phyloP scores from a whole-genome alignment of 2,797 vertebrate genomes.

The Lophotriccus pileatus region DNA sequence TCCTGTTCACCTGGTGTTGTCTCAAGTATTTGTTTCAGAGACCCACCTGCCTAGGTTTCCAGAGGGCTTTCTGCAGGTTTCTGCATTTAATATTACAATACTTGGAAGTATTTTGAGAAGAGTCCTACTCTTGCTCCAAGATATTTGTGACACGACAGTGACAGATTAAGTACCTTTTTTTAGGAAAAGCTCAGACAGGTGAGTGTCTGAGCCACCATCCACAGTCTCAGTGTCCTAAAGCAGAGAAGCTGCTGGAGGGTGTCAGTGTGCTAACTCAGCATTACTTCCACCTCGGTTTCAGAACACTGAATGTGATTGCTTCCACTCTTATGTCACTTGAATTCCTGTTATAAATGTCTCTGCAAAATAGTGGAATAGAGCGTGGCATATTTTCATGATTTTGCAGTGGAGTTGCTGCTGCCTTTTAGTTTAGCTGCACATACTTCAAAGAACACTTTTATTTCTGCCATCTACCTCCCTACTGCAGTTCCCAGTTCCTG shows the following conservation, averaged over 20 bases:
- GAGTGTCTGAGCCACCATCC: not conserved
- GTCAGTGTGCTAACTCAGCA: not conserved
- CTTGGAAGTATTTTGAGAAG: not conserved
- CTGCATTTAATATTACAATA: not conserved
- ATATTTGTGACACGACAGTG: not conserved
- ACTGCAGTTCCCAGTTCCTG: not conserved
- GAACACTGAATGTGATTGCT: not conserved
- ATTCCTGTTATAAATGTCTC: not conserved
- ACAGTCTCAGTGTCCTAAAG: not conserved
- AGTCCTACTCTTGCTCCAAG: not conserved
- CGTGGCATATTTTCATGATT: not conserved
- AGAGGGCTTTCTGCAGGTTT: constrained; percentile 4
- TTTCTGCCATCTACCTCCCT: constrained; percentile 1
- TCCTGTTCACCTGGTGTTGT: not conserved
- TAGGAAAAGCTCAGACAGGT: not conserved
- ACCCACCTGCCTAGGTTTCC: not conserved
- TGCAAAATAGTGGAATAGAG: not conserved
- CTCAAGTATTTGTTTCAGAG: not conserved
- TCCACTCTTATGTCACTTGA: not conserved
- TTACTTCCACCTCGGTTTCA: not conserved
- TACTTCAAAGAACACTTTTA: not conserved
- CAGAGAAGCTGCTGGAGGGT: not conserved
- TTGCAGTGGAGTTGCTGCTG: not conserved
- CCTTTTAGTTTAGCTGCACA: not conserved
- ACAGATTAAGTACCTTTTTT: not conserved